These are phyloP conservation scores for Brotula barbata DNA, from an alignment of 2,797 vertebrate genomes.

Conservation along the genomic window DNA sequence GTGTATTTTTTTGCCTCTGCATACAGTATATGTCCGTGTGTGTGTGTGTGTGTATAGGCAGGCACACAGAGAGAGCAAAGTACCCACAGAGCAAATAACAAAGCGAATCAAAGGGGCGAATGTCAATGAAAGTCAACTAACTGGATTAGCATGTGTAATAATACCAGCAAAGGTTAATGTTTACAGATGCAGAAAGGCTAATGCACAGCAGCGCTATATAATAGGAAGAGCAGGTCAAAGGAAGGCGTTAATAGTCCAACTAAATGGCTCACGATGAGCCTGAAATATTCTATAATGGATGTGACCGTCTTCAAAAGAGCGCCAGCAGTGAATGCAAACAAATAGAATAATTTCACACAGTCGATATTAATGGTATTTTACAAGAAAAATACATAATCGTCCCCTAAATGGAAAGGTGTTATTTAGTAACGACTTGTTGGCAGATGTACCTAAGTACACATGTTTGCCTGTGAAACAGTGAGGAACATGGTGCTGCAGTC, in stretches of 20 bases:
- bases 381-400: too few species aligned
- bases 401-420: too few species aligned
- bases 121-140: constrained; percentile 54
- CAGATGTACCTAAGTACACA: too few species aligned
- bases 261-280: constrained; percentile 55
- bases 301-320: constrained; percentile 19
- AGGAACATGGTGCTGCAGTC: too few species aligned
- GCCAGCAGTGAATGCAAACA: background rate
- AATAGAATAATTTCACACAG: too few species aligned
- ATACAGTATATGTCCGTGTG: background rate
- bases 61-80: constrained; percentile 1
- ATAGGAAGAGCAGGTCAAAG: constrained; percentile 53
- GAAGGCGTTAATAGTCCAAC: constrained; percentile 49
- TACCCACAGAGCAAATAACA: constrained; percentile 29
- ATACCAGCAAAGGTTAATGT: constrained; percentile 69
- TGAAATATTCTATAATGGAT: constrained; percentile 34
- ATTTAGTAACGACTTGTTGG: too few species aligned
- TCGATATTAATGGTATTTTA: too few species aligned
- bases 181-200: constrained; percentile 60
- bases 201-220: constrained; percentile 47
- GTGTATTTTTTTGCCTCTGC: too few species aligned
- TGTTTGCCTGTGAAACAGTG: too few species aligned
- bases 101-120: constrained; percentile 45
- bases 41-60: constrained; percentile 2
- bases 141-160: constrained; percentile 66